Percentiles rank a stretch among this genome's conserved stretches.
Evolutionary conservation across 2,888 invertebrate species (phyloP).

Genomic region (Spodoptera exigua): DNA sequence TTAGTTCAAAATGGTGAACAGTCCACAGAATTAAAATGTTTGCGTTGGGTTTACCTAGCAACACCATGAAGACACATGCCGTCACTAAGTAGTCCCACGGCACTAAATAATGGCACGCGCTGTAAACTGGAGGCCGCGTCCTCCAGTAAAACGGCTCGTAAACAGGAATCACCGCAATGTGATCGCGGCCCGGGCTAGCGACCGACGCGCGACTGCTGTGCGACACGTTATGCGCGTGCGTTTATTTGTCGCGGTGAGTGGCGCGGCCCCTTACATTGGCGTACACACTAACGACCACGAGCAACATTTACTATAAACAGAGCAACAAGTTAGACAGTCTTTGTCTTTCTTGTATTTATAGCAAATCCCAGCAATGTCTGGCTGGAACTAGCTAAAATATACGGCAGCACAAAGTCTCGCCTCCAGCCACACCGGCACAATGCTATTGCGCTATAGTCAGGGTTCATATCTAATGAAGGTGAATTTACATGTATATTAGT

Average conservation of each 20-base stretch:
- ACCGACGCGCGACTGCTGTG: conserved; percentile 14
- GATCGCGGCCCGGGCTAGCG: conserved; percentile 2
- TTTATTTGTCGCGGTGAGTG: conserved; percentile 21
- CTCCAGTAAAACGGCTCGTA: conserved; percentile 44
- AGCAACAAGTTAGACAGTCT: too few species aligned
- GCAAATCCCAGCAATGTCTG: too few species aligned
- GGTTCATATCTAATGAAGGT: conserved; percentile 55
- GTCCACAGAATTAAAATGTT: neutral
- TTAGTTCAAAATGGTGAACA: neutral
- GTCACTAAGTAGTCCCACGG: conserved; percentile 34
- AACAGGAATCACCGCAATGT: conserved; percentile 43
- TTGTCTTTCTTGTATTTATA: too few species aligned
- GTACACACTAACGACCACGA: too few species aligned
- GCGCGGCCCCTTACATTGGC: too few species aligned
- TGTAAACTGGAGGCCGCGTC: conserved; percentile 29
- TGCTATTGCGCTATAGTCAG: conserved; percentile 27
- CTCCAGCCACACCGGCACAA: conserved; percentile 7
- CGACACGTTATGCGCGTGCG: conserved; percentile 31
- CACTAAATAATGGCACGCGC: conserved; percentile 37
- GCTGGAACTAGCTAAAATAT: neutral
- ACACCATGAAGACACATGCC: conserved; percentile 14
- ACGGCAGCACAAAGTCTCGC: neutral
- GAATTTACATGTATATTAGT: conserved; percentile 67
- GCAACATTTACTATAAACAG: too few species aligned
- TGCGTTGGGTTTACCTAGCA: neutral